Evolutionary conservation across 2,888 invertebrate species (phyloP).

Genomic region (Hypena proboscidalis): DNA sequence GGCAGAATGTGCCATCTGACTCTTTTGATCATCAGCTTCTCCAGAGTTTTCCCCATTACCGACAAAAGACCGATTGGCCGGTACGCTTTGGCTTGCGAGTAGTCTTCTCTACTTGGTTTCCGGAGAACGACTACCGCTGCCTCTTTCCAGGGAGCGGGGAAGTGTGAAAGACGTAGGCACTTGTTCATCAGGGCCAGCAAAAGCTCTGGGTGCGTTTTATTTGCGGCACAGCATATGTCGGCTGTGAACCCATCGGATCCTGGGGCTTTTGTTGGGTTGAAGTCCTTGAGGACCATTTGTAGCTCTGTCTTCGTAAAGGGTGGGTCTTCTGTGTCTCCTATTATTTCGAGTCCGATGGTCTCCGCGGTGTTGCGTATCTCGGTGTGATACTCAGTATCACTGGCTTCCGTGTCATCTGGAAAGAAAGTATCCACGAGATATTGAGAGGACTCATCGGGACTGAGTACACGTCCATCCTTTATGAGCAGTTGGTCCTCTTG

Average conservation of each 20-base stretch:
- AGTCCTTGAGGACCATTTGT: background rate
- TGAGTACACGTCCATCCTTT: background rate
- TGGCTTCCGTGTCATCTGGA: background rate
- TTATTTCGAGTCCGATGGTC: background rate
- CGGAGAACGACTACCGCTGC: background rate
- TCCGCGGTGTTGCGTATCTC: background rate
- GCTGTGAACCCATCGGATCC: slow-evolving; percentile 1
- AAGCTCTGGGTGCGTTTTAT: background rate
- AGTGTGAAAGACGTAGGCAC: background rate
- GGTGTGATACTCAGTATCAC: background rate
- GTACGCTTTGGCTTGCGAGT: background rate
- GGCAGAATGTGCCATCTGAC: background rate
- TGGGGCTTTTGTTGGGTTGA: background rate
- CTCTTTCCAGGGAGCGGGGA: background rate
- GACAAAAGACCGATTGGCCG: slow-evolving; percentile 4
- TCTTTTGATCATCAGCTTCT: background rate
- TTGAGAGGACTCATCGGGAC: background rate
- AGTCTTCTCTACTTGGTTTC: background rate
- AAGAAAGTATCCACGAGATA: slow-evolving; percentile 1
- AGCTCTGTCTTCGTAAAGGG: background rate
- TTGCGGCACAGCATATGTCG: background rate
- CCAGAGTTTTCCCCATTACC: background rate
- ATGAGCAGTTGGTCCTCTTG: slow-evolving; percentile 1
- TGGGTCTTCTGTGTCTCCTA: background rate
- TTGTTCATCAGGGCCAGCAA: background rate